Percentiles rank a stretch among this genome's conserved stretches.
phyloP scores from a whole-genome alignment of 2,888 invertebrate species.

The Drosophila greeni region DNA sequence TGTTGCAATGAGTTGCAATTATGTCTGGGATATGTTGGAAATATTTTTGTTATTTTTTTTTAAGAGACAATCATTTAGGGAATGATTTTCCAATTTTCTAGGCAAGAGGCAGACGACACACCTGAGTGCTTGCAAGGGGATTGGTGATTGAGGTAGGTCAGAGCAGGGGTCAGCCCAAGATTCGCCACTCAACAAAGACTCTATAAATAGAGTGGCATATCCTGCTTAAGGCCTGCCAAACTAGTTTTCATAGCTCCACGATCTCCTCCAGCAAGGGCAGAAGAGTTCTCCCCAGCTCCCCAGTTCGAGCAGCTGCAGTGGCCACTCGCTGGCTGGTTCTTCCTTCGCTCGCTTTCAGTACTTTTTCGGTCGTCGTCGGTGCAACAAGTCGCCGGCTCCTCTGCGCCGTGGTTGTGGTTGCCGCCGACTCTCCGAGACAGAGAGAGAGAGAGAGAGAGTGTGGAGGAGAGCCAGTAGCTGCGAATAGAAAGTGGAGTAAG shows the following conservation, averaged over 20 bases:
- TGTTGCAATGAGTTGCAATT: slow-evolving; percentile 40
- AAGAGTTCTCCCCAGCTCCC: slow-evolving; percentile 17
- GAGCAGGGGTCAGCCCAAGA: not conserved
- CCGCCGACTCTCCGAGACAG: slow-evolving; percentile 37
- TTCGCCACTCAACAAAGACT: not conserved
- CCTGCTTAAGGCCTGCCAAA: slow-evolving; percentile 7
- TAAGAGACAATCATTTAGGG: slow-evolving; percentile 3
- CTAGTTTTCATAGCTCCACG: slow-evolving; percentile 10
- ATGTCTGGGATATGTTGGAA: slow-evolving; percentile 26
- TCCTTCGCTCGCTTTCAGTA: slow-evolving; percentile 65
- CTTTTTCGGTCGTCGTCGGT: slow-evolving; percentile 56
- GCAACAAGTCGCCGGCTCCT: slow-evolving; percentile 66
- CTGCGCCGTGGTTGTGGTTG: slow-evolving; percentile 17
- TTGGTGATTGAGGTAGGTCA: not conserved
- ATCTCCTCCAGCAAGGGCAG: slow-evolving; percentile 17
- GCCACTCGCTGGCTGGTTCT: slow-evolving; percentile 51
- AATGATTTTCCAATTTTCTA: slow-evolving; percentile 16
- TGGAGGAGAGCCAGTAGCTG: slow-evolving; percentile 28
- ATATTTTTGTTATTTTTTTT: slow-evolving; percentile 6
- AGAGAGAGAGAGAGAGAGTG: slow-evolving; percentile 33
- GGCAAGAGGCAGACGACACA: not conserved
- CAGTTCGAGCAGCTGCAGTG: slow-evolving; percentile 33
- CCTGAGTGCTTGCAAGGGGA: not conserved
- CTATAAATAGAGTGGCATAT: slow-evolving; percentile 8
- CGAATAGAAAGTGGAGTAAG: slow-evolving; percentile 66